A percentile compares a stretch with the other conserved stretches of the same genome.
These are phyloP conservation scores for Larimichthys crocea DNA, from an alignment of 2,113 vertebrate species.

Conservation along the genomic window DNA sequence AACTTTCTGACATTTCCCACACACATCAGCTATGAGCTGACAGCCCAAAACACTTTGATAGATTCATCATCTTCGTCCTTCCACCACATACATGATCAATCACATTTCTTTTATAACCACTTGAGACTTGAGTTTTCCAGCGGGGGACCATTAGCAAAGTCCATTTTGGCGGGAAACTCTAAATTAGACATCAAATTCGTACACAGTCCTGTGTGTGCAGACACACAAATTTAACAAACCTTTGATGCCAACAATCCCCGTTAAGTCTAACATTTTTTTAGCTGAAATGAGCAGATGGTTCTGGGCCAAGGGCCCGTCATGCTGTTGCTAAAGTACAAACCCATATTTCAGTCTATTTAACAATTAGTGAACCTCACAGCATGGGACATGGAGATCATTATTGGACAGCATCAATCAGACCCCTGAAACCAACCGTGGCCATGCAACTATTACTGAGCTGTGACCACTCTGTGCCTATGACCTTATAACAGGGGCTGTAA, in stretches of 20 bases:
- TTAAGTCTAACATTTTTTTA: constrained; percentile 16
- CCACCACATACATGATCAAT: constrained; percentile 60
- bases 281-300: constrained; percentile 54
- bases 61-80: constrained; percentile 64
- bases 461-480: constrained; percentile 58
- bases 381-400: constrained; percentile 65
- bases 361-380: constrained; percentile 73
- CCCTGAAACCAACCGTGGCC: constrained; percentile 57
- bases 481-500: constrained; percentile 72
- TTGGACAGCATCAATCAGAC: constrained; percentile 71
- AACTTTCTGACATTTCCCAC: constrained; percentile 74
- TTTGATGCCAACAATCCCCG: constrained; percentile 9
- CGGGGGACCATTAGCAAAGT: neutral
- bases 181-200: constrained; percentile 1
- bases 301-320: constrained; percentile 40
- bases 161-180: neutral
- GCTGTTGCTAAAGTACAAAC: constrained; percentile 47
- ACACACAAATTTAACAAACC: neutral
- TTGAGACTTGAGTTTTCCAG: neutral
- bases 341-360: constrained; percentile 73
- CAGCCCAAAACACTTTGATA: constrained; percentile 59
- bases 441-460: constrained; percentile 56
- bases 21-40: constrained; percentile 58
- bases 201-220: neutral
- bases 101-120: constrained; percentile 34